These are phyloP conservation scores for Sorex araneus DNA, from an alignment of 2,113 vertebrate species.

Conservation along the genomic window DNA sequence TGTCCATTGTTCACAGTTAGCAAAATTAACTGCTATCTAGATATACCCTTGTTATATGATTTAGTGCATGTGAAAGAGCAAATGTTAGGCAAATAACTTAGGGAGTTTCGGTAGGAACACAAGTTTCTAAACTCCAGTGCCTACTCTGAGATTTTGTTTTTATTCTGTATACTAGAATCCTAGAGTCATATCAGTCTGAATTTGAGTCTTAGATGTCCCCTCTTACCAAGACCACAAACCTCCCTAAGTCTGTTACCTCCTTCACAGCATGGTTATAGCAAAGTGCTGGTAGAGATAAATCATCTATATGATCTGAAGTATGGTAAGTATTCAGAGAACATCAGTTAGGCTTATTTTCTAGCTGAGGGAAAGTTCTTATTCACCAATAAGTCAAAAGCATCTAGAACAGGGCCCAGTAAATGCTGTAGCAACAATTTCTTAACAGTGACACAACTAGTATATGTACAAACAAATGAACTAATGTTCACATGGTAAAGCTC, in stretches of 20 bases:
- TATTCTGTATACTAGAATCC: no score
- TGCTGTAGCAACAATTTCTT: neutral
- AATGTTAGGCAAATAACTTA: no score
- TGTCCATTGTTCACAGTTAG: no score
- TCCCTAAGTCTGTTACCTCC: neutral
- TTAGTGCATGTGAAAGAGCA: no score
- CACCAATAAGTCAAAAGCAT: neutral
- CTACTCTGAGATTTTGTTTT: no score
- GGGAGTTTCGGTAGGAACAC: no score
- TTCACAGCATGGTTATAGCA: neutral
- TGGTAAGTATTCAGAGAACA: neutral
- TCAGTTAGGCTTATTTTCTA: no score
- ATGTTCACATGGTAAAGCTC: no score
- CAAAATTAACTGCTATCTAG: no score
- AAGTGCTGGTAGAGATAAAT: neutral
- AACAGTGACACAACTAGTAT: neutral
- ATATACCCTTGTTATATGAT: no score
- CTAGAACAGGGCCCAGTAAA: neutral
- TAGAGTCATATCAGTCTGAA: no score
- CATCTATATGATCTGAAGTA: neutral
- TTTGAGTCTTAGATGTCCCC: neutral
- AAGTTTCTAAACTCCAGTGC: no score
- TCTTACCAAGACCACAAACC: neutral
- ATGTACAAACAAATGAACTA: neutral
- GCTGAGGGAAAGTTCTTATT: neutral